phyloP scores from a whole-genome alignment of 2,888 invertebrate species.

The Azorinus chamasolen region DNA sequence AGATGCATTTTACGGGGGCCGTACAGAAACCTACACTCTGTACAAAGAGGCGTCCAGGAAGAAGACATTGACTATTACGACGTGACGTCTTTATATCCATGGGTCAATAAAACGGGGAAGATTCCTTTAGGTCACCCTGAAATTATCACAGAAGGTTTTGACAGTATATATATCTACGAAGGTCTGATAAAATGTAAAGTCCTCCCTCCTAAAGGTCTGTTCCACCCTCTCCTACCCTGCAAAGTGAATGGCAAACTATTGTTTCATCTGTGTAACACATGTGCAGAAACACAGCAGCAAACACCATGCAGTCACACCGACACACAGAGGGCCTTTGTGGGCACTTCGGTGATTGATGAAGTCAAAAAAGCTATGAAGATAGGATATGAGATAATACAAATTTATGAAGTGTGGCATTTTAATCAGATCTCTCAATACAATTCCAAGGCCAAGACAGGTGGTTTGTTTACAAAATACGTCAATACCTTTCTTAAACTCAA shows the following conservation, averaged over 20 bases:
- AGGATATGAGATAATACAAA: slow-evolving; percentile 35
- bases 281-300: slow-evolving; percentile 71
- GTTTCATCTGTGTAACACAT: slow-evolving; percentile 78
- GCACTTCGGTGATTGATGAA: slow-evolving; percentile 52
- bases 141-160: slow-evolving; percentile 19
- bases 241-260: slow-evolving; percentile 69
- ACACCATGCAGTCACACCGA: slow-evolving; percentile 16
- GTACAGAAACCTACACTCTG: slow-evolving; percentile 35
- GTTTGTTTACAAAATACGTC: too few species aligned
- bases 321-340: too few species aligned
- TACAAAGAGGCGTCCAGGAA: slow-evolving; percentile 22
- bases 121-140: slow-evolving; percentile 9
- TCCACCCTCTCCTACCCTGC: slow-evolving; percentile 9
- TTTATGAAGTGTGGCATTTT: slow-evolving; percentile 53
- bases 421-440: slow-evolving; percentile 39
- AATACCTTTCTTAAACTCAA: slow-evolving; percentile 72
- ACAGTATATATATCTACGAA: slow-evolving; percentile 10
- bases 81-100: slow-evolving; percentile 38
- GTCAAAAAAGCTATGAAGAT: slow-evolving; percentile 31
- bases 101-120: slow-evolving; percentile 22
- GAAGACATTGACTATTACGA: slow-evolving; percentile 27
- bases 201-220: neutral
- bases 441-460: slow-evolving; percentile 34
- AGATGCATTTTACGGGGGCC: slow-evolving; percentile 22
- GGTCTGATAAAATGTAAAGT: slow-evolving; percentile 23